phyloP scores from a whole-genome alignment of 1,140 invertebrate genomes.

The Cherax quadricarinatus region DNA sequence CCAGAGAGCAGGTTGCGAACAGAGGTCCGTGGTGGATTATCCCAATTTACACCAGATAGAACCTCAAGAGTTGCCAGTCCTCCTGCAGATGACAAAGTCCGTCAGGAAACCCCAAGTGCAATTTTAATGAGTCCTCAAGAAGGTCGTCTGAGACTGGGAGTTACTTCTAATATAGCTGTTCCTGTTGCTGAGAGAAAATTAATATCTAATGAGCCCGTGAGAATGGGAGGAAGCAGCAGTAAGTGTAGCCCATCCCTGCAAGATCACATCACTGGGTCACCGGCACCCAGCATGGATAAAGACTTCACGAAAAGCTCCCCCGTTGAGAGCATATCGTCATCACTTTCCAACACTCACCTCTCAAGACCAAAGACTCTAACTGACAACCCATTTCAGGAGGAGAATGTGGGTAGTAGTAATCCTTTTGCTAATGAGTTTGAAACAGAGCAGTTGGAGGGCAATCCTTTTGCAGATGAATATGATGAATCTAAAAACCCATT shows the following conservation, averaged over 20 bases:
- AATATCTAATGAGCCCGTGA: constrained; percentile 15
- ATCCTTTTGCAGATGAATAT: constrained; percentile 56
- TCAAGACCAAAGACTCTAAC: background rate
- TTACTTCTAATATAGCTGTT: constrained; percentile 37
- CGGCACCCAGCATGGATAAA: constrained; percentile 7
- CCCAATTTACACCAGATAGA: background rate
- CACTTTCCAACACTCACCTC: constrained; percentile 24
- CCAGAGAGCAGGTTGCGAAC: constrained; percentile 39
- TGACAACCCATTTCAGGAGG: constrained; percentile 50
- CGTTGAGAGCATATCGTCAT: constrained; percentile 40
- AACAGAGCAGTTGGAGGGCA: constrained; percentile 45
- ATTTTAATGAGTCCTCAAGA: constrained; percentile 48
- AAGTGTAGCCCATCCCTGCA: constrained; percentile 47
- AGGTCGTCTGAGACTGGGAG: constrained; percentile 17
- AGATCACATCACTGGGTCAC: constrained; percentile 52
- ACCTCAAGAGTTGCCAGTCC: background rate
- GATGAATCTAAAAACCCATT: constrained; percentile 64
- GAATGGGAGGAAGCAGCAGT: background rate
- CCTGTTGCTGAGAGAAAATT: constrained; percentile 20
- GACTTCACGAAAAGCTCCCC: background rate
- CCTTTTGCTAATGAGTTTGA: constrained; percentile 58
- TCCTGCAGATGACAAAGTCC: constrained; percentile 21
- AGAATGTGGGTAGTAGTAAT: background rate
- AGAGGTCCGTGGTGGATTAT: background rate
- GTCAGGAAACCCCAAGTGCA: constrained; percentile 28